These are phyloP conservation scores for Peromyscus eremicus DNA, from an alignment of 2,797 vertebrate genomes.

Conservation along the genomic window DNA sequence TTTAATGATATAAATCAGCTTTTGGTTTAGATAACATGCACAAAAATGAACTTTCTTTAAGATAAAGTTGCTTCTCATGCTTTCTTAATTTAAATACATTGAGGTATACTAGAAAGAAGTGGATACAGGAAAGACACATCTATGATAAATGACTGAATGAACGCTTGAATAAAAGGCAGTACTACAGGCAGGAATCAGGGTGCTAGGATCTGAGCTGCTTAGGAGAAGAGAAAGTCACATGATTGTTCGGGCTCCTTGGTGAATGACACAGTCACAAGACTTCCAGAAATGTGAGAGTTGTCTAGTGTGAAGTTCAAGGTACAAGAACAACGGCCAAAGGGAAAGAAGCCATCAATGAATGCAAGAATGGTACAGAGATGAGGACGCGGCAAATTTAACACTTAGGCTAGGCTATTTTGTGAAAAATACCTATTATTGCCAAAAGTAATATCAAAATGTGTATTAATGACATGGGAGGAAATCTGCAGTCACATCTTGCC, in stretches of 20 bases:
- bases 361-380: neutral
- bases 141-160: neutral
- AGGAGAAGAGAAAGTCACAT: neutral
- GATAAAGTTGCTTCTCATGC: neutral
- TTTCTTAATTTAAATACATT: neutral
- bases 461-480: neutral
- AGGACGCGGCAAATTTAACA: slow-evolving; percentile 2
- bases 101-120: neutral
- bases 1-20: neutral
- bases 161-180: neutral
- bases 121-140: neutral
- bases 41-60: slow-evolving; percentile 19
- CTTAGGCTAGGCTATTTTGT: slow-evolving; percentile 10
- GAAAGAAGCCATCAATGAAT: neutral
- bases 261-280: neutral
- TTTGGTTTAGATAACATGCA: neutral
- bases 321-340: neutral
- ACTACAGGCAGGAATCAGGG: neutral
- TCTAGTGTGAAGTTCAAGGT: neutral
- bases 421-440: neutral
- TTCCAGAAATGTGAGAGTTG: neutral
- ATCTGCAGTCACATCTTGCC: neutral
- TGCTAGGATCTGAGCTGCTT: neutral
- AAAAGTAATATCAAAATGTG: neutral
- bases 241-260: neutral